Conservation (phyloP, 2,888 invertebrate genomes). For the Pseudococcus viburni region DNA sequence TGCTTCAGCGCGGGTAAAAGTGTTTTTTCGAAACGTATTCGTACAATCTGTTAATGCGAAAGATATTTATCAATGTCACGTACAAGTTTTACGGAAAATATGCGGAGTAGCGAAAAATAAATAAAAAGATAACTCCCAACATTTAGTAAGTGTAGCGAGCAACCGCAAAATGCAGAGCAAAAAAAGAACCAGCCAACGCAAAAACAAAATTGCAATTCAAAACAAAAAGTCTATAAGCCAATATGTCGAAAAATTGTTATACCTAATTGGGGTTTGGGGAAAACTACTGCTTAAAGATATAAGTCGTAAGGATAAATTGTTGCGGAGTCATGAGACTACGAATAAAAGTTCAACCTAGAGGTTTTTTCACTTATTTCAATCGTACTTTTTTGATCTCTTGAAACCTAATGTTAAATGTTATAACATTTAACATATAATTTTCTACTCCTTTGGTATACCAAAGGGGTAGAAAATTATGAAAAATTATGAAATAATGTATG, state of each 20-base stretch:
- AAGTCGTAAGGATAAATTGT: conserved; percentile 7
- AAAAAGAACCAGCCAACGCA: not conserved
- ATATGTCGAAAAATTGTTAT: not conserved
- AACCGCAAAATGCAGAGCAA: not conserved
- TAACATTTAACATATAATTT: too few species aligned
- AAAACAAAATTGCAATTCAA: conserved; percentile 22
- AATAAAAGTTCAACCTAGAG: not conserved
- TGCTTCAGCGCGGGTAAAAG: conserved; percentile 1
- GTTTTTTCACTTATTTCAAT: not conserved
- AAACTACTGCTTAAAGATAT: not conserved
- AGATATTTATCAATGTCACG: conserved; percentile 65
- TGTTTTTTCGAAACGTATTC: conserved; percentile 46
- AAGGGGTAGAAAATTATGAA: not conserved
- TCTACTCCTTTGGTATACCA: too few species aligned
- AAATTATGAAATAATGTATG: not conserved
- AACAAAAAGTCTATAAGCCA: conserved; percentile 7
- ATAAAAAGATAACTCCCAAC: conserved; percentile 60
- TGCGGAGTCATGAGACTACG: not conserved
- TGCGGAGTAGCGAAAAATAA: conserved; percentile 59
- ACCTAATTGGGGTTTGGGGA: not conserved
- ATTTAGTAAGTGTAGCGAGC: not conserved
- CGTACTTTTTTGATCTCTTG: not conserved
- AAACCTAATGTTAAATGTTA: not conserved
- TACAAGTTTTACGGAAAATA: conserved; percentile 60
- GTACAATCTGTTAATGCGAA: conserved; percentile 60